Evolutionary conservation across 2,888 invertebrate genomes (phyloP), one percentile per base, ranked within the genome.

Genomic region (Plemyria rubiginata): DNA sequence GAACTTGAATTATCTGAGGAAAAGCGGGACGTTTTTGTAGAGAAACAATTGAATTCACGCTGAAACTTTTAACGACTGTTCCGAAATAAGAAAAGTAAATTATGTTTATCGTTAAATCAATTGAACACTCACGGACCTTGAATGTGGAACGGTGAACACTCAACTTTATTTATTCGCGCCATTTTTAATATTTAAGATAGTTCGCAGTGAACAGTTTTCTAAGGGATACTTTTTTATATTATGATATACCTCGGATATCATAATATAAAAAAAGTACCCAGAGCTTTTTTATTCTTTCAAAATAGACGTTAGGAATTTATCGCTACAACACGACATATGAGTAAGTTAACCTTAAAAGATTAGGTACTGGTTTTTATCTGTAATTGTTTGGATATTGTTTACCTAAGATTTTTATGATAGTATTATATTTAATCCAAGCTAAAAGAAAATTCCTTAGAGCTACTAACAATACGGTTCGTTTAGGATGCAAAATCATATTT

Each of bases 91-190:
- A 69, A 73, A 74, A 70, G 71, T 72, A 71, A 66, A 64, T 68
- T 72, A 75, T 68, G 66, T 70, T 65, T 70, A 67, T 62, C 58
- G 72, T 72, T 69, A 74, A 75, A 67, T 74, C 75, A 74, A 74
- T 74, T 72, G 70, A 67, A 60, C 68, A 70, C 70, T 68, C 64
- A 57, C 68, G 69, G 72, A 69, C 62, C 63, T 54, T 50, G 54
- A 62, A 59, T 45, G 41, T 43, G 59, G 60, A 60, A 58, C 58
- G 64, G 60, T 63, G 57, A 70, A 70, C 66, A 72, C 72, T 63
- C 66, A 69, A 68, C 72, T 60, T 69, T 56, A 32, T 62, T 53
- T 16, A 22, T 50, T 54, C 60, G 56, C 41, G 57, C 55, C 54
- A 32, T 55, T 48, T 58, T 63, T 52, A 22, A 22, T 22, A 62